Base-by-base conservation (phyloP, 2,888 invertebrate species). In the Synergus itoensis region DNA sequence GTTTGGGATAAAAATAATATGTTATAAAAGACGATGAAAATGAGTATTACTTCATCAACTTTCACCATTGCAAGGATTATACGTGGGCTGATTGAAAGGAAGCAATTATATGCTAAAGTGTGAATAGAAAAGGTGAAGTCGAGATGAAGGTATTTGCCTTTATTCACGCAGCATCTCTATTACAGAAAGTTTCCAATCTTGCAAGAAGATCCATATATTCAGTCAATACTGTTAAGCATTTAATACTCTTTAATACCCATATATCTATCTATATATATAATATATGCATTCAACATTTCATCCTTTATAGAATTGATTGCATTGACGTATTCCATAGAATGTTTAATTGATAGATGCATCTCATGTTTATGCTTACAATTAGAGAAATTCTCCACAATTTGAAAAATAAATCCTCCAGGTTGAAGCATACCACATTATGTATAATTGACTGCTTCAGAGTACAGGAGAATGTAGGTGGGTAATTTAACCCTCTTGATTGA, bases 171-270 rank as follows among this genome's bases (percentile, higher is more conserved):
- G 67, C 11, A 67, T 67, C 12, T 18, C 43, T 43, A 45, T 28
- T 28, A 28, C 28, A 28, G n/a, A n/a, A n/a, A n/a, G 28, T 67
- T 43, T 67, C 14, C 67, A 67, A 67, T 67, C 67, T 45, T 45
- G 67, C 67, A 67, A 67, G 21, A 67, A 67, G 21, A 21, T 67
- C 43, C 43, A 43, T 67, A 14, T 5, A 67, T 67, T 18, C 21
- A 18, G 7, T 67, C 43, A 21, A 43, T 45, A 41, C 11, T 67
- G 45, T 21, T 18, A 67, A 45, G 67, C 7, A 43, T 67, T 67
- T 43, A 18, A 45, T 45, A 67, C 45, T 43, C 21, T 21, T n/a
- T n/a, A n/a, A n/a, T n/a, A n/a, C n/a, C 67, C 28, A 28, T 45
- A 18, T 43, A 45, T 45, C 67, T 45, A 0, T 67, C n/a, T n/a